phyloP scores from a whole-genome alignment of 2,888 invertebrate genomes.

The Druceiella hillmani region DNA sequence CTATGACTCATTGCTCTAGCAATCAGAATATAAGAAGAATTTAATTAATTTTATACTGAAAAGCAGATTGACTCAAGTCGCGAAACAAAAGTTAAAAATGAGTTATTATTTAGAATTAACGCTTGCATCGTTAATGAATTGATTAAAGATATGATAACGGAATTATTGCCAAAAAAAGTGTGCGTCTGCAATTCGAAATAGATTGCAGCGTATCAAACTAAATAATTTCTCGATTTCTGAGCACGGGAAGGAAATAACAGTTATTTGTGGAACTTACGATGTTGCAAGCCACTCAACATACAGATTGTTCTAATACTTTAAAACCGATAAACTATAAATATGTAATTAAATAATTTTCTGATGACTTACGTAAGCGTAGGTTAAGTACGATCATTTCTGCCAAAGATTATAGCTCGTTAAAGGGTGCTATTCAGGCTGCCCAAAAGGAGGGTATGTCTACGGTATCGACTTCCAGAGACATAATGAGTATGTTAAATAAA shows the following conservation, averaged over 20 bases:
- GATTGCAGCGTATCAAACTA: background rate
- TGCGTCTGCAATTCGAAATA: background rate
- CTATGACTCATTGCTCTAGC: no score
- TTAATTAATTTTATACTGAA: no score
- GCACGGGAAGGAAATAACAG: conserved; percentile 3
- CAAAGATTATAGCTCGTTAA: conserved; percentile 10
- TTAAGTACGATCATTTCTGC: conserved; percentile 7
- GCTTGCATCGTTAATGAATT: background rate
- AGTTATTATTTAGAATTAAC: no score
- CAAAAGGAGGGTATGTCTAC: conserved; percentile 5
- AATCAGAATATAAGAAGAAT: no score
- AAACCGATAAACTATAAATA: conserved; percentile 5
- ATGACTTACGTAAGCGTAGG: conserved; percentile 1
- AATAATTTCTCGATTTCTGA: background rate
- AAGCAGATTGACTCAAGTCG: background rate
- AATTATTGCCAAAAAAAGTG: conserved; percentile 1
- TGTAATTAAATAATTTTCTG: conserved; percentile 4
- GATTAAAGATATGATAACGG: background rate
- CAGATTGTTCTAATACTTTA: background rate
- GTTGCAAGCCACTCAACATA: conserved; percentile 2
- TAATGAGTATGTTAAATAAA: conserved; percentile 3
- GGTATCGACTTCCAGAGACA: background rate
- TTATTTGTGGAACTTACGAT: conserved; percentile 7
- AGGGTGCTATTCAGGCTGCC: conserved; percentile 16
- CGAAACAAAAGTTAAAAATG: background rate